Percentiles rank a stretch among this genome's conserved stretches.
phyloP scores from a whole-genome alignment of 2,113 vertebrate species.

The Cyanoliseus patagonus region DNA sequence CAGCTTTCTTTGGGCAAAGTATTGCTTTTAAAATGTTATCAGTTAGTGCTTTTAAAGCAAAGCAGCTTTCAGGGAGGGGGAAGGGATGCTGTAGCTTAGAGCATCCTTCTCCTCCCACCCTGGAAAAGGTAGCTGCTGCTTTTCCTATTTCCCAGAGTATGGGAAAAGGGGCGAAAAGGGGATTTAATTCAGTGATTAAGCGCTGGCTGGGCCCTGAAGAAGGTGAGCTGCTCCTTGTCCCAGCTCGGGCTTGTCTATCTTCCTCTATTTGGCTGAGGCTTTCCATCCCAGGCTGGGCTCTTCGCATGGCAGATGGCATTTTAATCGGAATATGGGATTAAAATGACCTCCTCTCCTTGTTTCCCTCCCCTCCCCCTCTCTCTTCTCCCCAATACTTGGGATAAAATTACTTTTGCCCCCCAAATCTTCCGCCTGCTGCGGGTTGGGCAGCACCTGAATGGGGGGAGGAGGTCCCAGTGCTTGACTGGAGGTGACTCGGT shows the following conservation, averaged over 20 bases:
- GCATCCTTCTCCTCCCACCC: neutral
- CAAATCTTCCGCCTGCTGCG: neutral
- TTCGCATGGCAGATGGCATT: neutral
- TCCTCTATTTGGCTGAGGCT: neutral
- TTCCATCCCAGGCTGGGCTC: neutral
- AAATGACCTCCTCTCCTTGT: neutral
- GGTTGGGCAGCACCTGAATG: neutral
- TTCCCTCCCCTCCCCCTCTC: neutral
- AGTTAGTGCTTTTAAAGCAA: no score
- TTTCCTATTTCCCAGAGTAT: neutral
- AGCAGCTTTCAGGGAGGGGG: neutral
- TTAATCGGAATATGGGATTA: neutral
- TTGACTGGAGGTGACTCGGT: neutral
- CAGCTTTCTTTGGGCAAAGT: neutral
- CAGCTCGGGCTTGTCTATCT: neutral
- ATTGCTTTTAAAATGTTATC: rapidly evolving
- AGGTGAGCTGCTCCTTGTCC: neutral
- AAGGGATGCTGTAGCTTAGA: neutral
- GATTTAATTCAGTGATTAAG: neutral
- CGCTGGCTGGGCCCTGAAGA: neutral
- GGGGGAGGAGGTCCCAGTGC: neutral
- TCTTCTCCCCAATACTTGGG: neutral
- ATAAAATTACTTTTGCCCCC: neutral
- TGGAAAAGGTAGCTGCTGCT: neutral
- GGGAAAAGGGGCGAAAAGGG: neutral